Evolutionary conservation across 2,113 vertebrate genomes (phyloP), one percentile per base, ranked within the genome.

Genomic region (Sapajus apella): DNA sequence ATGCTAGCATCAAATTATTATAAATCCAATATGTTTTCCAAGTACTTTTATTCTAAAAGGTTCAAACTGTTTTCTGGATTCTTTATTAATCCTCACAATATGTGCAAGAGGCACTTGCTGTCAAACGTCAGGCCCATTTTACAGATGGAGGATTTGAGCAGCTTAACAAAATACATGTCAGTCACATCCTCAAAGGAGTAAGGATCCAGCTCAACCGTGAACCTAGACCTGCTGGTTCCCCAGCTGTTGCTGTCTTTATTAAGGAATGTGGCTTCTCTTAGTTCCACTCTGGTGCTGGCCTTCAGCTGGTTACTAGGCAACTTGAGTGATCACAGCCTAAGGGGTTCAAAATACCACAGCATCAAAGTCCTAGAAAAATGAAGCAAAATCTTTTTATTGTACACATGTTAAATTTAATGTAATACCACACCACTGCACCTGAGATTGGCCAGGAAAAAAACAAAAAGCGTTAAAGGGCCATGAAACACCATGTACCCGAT

Each of bases 231-330:
- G 21, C 55, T 84, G 52, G 27, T 35, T 92, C 72, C 32, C 45
- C 10, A 5, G 23, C 47, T 73, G 40, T 58, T 80, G 23, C 50
- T 96, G 40, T 82, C 58, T 90, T 97, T 92, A 89, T 95, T 94
- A 96, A 32, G 37, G 37, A 94, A 85, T 8, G 17, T 88, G 61
- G 50, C 86, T 95, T 90, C 94, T 75, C 55, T 88, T 79, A 79
- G 40, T 95, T 97, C 75, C 61, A 88, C 85, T 90, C 91, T 83
- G 91, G 85, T 76, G 35, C 70, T 96, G 64, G 79, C 64, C 91
- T 81, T 84, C 13, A 5, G 81, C 45, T 93, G 79, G 95, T 98
- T 97, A 97, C 94, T 97, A 98, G 90, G 96, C 95, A 98, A 97
- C 88, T 89, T 90, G 68, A 94, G 94, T 55, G 84, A 83, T 83